These are phyloP conservation scores for Eumaeus atala DNA, from an alignment of 1,140 invertebrate species.

Conservation along the genomic window DNA sequence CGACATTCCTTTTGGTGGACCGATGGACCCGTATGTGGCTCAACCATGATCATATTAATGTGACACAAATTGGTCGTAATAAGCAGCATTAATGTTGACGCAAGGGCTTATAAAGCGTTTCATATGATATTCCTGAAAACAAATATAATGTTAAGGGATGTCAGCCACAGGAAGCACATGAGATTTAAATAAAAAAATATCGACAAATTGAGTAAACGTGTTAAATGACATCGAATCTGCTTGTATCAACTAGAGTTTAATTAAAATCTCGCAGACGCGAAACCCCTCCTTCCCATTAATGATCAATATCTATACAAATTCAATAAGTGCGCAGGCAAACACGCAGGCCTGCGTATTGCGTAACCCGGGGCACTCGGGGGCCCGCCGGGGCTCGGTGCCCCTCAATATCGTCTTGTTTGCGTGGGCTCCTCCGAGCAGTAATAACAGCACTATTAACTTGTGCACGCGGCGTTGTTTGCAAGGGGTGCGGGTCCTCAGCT, in stretches of 20 bases:
- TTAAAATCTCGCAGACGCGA: background rate
- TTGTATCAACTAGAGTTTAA: background rate
- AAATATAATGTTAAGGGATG: too few relatives aligned
- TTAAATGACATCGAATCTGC: too few relatives aligned
- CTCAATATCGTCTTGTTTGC: conserved; percentile 19
- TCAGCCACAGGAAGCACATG: too few relatives aligned
- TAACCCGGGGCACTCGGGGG: conserved; percentile 2
- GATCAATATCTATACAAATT: conserved; percentile 36
- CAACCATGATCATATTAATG: too few relatives aligned
- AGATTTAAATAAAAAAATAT: too few relatives aligned
- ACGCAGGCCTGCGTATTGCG: conserved; percentile 18
- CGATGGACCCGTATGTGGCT: too few relatives aligned
- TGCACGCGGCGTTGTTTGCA: conserved; percentile 32
- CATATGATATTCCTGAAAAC: too few relatives aligned
- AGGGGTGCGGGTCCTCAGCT: background rate
- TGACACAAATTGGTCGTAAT: too few relatives aligned
- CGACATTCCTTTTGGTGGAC: too few relatives aligned
- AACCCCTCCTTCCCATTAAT: conserved; percentile 19
- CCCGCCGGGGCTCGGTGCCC: background rate
- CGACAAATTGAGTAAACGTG: too few relatives aligned
- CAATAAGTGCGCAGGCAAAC: conserved; percentile 34
- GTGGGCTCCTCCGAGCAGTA: conserved; percentile 18
- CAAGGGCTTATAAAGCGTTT: too few relatives aligned
- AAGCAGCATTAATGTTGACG: too few relatives aligned
- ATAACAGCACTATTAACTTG: conserved; percentile 43